Evolutionary conservation across 1,140 invertebrate genomes (phyloP), one percentile per base, ranked within the genome.

Genomic region (Heliconius hermathena): DNA sequence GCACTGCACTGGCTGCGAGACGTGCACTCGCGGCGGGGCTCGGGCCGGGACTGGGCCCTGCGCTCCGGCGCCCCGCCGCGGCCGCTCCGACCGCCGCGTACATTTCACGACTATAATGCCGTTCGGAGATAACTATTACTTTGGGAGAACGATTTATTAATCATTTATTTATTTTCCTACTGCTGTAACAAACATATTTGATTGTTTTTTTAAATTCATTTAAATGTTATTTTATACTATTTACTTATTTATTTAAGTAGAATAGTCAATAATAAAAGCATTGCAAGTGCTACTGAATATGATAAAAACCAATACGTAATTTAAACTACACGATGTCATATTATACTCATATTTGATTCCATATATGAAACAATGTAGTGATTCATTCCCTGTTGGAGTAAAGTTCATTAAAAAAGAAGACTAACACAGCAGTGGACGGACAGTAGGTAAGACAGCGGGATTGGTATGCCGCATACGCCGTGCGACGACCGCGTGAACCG

Each of bases 11-110:
- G 80, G 46, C 81, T 82, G 77, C 71, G 73, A 71, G 76, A 74
- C 87, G 86, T 88, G 87, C 85, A 82, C 83, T 81, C 87, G 83
- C 85, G 84, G 84, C 87, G 87, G 84, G 87, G 83, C 83, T 85
- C 83, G 81, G 80, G 76, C 74, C 73, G 81, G 77, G 83, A 92
- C 91, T 91, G 91, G 83, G 86, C 81, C 83, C 22, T 46, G 41
- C 8, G 54, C 76, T 82, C 83, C 11, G 49, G 49, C 54, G 54
- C 54, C 76, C 83, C 78, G 83, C 85, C 83, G 83, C 84, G 79
- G 77, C 80, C 77, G 79, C 79, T 80, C 79, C 82, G 73, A 81
- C 82, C 79, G 38, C 82, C 84, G 81, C 78, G 66, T 79, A 74
- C 77, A 71, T 74, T 73, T 79, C 77, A 79, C 77, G 77, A 79